Evolutionary conservation across 1,140 invertebrate genomes (phyloP), one percentile per base, ranked within the genome.

Genomic region (Drosophila fuyamai): DNA sequence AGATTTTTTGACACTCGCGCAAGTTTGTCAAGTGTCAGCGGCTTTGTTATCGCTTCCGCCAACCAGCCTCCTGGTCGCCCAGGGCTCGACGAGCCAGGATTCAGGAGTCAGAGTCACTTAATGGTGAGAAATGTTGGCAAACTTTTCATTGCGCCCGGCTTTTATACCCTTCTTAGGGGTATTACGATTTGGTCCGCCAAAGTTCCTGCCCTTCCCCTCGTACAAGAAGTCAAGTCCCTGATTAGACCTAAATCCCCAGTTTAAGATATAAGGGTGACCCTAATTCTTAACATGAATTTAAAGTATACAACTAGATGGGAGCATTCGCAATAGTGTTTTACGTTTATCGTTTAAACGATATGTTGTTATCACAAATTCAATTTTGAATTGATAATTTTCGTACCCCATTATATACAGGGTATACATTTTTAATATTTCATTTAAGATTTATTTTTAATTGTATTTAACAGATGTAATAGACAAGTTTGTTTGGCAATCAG

Each of bases 11-110:
- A 48, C 56, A 65, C 18, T 68, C 63, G 72, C 58, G 76, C 76
- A 80, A 86, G 86, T 90, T 90, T 90, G 86, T 86, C 86, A 90
- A 90, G 81, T 90, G 86, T 90, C 86, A 90, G 83, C 83, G 86
- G 86, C 82, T 90, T 90, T 90, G 81, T 90, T 90, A 90, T 90
- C 86, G 79, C 65, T 90, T 90, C 79, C 86, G 79, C 65, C 76
- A 74, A 76, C 66, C 76, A 65, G 53, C 66, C 58, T 63, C 8
- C 29, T 32, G 79, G 80, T 51, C 82, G 72, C 72, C 77, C 48
- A n/a, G 18, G 73, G 50, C 65, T 57, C 44, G 44, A 47, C 48
- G 61, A 61, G 36, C 5, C n/a, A 38, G 71, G 57, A 57, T 60
- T 10, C n/a, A 38, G 71, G 57, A 57, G 65, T 78, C 66, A 65